phyloP scores from a whole-genome alignment of 2,888 invertebrate species.

The Epinotia bilunana region DNA sequence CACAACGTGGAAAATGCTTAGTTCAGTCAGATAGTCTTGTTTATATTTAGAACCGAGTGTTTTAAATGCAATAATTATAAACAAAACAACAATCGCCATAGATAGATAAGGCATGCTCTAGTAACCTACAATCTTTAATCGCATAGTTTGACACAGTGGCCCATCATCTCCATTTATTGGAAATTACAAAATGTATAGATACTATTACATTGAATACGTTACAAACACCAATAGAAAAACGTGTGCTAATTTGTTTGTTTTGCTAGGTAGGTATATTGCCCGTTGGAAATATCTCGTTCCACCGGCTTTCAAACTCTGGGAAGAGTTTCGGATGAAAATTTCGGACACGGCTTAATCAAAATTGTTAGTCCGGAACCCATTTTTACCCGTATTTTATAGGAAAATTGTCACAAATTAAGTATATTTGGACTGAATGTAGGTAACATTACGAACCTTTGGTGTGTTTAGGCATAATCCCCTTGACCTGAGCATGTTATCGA shows the following conservation, averaged over 20 bases:
- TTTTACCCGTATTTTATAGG: constrained; percentile 4
- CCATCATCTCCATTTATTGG: constrained; percentile 6
- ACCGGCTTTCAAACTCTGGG: constrained; percentile 9
- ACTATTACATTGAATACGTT: neutral
- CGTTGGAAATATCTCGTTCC: constrained; percentile 4
- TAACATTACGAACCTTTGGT: constrained; percentile 5
- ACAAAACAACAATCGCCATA: constrained; percentile 21
- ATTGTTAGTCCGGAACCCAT: constrained; percentile 9
- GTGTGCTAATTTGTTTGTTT: neutral
- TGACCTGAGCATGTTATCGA: constrained; percentile 28
- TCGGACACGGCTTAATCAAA: constrained; percentile 21
- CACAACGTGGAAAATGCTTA: too few species aligned
- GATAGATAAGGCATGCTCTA: constrained; percentile 34
- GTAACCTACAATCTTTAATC: constrained; percentile 37
- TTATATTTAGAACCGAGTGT: neutral
- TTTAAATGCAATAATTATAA: neutral
- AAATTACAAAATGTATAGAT: constrained; percentile 19
- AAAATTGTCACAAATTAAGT: constrained; percentile 9
- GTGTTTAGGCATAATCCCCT: constrained; percentile 15
- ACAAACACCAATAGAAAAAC: constrained; percentile 8
- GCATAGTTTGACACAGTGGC: constrained; percentile 17
- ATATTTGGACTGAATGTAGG: neutral
- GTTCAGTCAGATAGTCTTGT: neutral
- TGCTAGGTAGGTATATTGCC: neutral
- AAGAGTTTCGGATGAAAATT: constrained; percentile 20